A percentile compares a stretch with the other conserved stretches of the same genome.
These are phyloP conservation scores for Dryoscopus gambensis DNA, from an alignment of 2,113 vertebrate genomes.

Conservation along the genomic window DNA sequence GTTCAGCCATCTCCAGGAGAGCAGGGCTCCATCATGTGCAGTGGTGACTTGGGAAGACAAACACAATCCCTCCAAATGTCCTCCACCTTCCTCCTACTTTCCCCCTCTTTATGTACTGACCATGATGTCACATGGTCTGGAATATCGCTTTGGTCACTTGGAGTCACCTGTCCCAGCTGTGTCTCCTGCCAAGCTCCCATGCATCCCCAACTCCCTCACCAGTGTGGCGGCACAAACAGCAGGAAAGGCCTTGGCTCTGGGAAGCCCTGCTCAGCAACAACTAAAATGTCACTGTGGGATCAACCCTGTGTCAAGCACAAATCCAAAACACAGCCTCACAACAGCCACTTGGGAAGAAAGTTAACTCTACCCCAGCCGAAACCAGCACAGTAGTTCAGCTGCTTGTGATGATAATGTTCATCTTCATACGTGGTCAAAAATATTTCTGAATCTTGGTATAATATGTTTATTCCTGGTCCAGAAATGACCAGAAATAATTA, in stretches of 20 bases:
- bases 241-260: not conserved
- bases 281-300: not conserved
- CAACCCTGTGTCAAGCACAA: not conserved
- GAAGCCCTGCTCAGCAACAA: not conserved
- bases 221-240: fast-evolving
- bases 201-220: not conserved
- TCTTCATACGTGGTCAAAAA: not conserved
- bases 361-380: not conserved
- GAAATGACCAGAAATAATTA: not conserved
- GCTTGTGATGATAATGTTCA: not conserved
- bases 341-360: not conserved
- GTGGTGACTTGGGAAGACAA: not conserved
- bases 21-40: not conserved
- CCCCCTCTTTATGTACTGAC: not conserved
- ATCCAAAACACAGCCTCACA: not conserved
- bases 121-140: not conserved
- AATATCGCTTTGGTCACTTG: not conserved
- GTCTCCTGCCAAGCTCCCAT: fast-evolving
- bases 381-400: not conserved
- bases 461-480: not conserved
- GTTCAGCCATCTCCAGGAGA: not conserved
- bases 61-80: not conserved
- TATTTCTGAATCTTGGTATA: not conserved
- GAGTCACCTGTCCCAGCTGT: not conserved
- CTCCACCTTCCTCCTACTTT: not conserved